Conservation (phyloP, 1,140 invertebrate species). For the Drosophila oshimai region DNA sequence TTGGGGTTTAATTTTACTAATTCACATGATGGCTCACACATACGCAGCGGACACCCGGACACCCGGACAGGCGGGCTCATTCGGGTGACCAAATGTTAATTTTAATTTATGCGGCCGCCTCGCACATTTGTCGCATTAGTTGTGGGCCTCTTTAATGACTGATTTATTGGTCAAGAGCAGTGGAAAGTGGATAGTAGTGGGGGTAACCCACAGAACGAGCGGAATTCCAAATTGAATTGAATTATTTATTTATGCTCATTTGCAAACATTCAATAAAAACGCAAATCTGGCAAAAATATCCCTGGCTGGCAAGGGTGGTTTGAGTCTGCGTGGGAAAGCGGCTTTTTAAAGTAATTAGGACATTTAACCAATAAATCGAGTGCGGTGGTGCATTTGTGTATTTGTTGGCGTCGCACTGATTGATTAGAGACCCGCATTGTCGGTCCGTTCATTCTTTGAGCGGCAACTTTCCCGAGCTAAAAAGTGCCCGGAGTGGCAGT, state of each 20-base stretch:
- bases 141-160: slow-evolving; percentile 74
- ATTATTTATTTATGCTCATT: slow-evolving; percentile 71
- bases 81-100: slow-evolving; percentile 65
- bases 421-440: slow-evolving; percentile 49
- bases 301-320: slow-evolving; percentile 26
- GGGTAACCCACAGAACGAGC: not conserved
- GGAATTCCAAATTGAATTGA: slow-evolving; percentile 41
- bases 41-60: not conserved
- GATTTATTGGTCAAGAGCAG: slow-evolving; percentile 68
- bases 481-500: not conserved
- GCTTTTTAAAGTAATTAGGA: slow-evolving; percentile 74
- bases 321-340: slow-evolving; percentile 24
- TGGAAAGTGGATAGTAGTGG: not conserved
- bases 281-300: slow-evolving; percentile 38
- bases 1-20: slow-evolving; percentile 77
- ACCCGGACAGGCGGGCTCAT: not conserved
- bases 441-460: not conserved
- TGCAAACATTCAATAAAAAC: slow-evolving; percentile 62
- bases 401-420: slow-evolving; percentile 34
- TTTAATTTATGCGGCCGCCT: slow-evolving; percentile 74
- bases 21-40: slow-evolving; percentile 61
- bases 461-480: slow-evolving; percentile 2
- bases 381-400: slow-evolving; percentile 27
- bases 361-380: slow-evolving; percentile 52
- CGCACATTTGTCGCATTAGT: slow-evolving; percentile 75